Percentiles rank a stretch among this genome's conserved stretches.
Evolutionary conservation across 2,888 invertebrate genomes (phyloP).

Genomic region (Cosmia trapezina): DNA sequence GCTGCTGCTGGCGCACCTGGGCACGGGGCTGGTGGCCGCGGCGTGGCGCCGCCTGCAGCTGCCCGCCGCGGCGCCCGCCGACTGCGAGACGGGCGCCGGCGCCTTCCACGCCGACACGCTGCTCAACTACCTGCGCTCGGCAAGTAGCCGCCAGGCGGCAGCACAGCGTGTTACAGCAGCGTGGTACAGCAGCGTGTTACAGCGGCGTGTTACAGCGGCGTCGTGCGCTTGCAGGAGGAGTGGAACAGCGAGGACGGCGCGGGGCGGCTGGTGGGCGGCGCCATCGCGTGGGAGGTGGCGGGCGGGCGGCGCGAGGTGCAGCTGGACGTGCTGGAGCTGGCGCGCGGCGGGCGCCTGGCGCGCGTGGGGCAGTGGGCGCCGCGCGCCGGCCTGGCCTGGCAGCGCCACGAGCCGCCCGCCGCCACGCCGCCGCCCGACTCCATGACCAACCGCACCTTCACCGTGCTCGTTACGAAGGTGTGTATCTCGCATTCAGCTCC

Average conservation of each 20-base stretch:
- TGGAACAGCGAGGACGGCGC: conserved; percentile 61
- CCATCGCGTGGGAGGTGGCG: conserved; percentile 74
- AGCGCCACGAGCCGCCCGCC: conserved; percentile 68
- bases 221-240: conserved; percentile 66
- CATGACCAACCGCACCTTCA: conserved; percentile 85
- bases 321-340: conserved; percentile 80
- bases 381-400: conserved; percentile 75
- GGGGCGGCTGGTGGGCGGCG: conserved; percentile 62
- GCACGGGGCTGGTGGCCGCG: conserved; percentile 66
- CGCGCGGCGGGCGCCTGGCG: conserved; percentile 76
- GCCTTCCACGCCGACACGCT: conserved; percentile 85
- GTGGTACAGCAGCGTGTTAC: conserved; percentile 1
- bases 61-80: conserved; percentile 65
- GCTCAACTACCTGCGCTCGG: conserved; percentile 84
- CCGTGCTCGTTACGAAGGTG: conserved; percentile 80
- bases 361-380: conserved; percentile 77
- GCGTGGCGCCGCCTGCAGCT: conserved; percentile 70
- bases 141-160: conserved; percentile 42
- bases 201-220: too few species aligned
- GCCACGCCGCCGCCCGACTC: conserved; percentile 74
- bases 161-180: background rate
- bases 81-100: conserved; percentile 74
- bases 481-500: too few species aligned
- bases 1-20: conserved; percentile 77
- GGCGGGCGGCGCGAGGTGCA: conserved; percentile 74